Conservation (phyloP, 1,140 invertebrate genomes). For the Cecropterus lyciades region DNA sequence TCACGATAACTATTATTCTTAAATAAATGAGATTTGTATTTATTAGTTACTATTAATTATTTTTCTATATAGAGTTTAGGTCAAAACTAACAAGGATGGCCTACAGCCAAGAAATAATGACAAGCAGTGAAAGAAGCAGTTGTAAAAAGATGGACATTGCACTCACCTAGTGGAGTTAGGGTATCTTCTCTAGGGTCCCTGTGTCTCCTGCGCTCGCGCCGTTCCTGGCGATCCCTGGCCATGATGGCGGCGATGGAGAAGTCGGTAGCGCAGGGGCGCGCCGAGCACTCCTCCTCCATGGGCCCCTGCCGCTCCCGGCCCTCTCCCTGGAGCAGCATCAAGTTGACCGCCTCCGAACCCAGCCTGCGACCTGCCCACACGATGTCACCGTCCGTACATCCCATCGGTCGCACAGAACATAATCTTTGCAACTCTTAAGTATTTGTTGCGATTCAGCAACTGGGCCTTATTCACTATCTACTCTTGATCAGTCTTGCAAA, state of each 20-base stretch:
- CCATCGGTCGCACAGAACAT: constrained; percentile 71
- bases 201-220: constrained; percentile 71
- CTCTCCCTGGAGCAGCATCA: constrained; percentile 82
- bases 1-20: too few relatives aligned
- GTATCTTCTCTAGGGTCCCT: constrained; percentile 80
- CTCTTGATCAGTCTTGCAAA: too few relatives aligned
- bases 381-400: constrained; percentile 77
- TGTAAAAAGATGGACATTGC: background rate
- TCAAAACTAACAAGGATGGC: too few relatives aligned
- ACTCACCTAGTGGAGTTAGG: constrained; percentile 73
- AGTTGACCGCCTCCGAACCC: constrained; percentile 64
- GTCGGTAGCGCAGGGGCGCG: constrained; percentile 90
- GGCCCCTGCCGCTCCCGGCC: constrained; percentile 64
- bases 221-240: constrained; percentile 87
- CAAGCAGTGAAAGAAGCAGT: too few relatives aligned
- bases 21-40: too few relatives aligned
- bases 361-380: constrained; percentile 56
- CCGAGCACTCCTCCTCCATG: constrained; percentile 86
- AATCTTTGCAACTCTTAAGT: constrained; percentile 52
- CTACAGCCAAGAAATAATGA: too few relatives aligned
- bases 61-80: too few relatives aligned
- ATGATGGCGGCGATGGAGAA: constrained; percentile 96
- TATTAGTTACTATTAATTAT: too few relatives aligned
- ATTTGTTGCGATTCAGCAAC: constrained; percentile 12
- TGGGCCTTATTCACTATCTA: background rate